A percentile compares a stretch with the other conserved stretches of the same genome.
Evolutionary conservation across 1,140 invertebrate genomes (phyloP).

Genomic region (Drosophila virilis): DNA sequence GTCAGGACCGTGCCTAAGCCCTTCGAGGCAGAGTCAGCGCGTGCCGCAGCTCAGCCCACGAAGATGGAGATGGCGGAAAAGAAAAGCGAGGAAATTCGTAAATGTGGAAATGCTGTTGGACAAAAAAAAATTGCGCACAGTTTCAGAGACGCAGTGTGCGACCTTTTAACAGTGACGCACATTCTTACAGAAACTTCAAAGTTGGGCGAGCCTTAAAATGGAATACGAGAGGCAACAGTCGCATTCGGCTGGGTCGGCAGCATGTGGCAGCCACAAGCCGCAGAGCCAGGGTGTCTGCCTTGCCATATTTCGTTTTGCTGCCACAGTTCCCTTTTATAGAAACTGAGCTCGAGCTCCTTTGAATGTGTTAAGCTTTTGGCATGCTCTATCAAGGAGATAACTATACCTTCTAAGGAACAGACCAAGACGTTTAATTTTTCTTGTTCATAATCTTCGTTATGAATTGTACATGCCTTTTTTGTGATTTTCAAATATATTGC

Average conservation of each 20-base stretch:
- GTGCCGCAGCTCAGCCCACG: constrained; percentile 53
- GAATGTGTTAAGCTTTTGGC: neutral
- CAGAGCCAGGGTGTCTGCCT: constrained; percentile 50
- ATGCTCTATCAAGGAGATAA: neutral
- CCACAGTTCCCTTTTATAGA: constrained; percentile 18
- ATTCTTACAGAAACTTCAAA: constrained; percentile 47
- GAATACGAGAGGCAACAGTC: constrained; percentile 32
- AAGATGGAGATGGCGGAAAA: constrained; percentile 29
- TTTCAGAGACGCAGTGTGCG: constrained; percentile 46
- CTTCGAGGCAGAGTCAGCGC: constrained; percentile 53
- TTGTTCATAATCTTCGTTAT: too few relatives aligned
- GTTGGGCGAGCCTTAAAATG: constrained; percentile 46
- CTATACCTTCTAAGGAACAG: too few relatives aligned
- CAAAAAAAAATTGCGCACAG: constrained; percentile 27
- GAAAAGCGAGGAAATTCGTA: constrained; percentile 48
- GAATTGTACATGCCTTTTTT: too few relatives aligned
- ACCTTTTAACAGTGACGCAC: constrained; percentile 55
- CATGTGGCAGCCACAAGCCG: constrained; percentile 63
- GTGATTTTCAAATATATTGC: too few relatives aligned
- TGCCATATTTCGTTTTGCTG: constrained; percentile 56
- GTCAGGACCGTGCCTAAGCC: constrained; percentile 66
- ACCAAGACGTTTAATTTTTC: too few relatives aligned
- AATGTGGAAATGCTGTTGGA: constrained; percentile 50
- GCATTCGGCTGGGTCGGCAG: neutral
- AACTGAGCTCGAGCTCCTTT: neutral